phyloP scores from a whole-genome alignment of 2,888 invertebrate genomes.

The Hirtodrosophila confusa region DNA sequence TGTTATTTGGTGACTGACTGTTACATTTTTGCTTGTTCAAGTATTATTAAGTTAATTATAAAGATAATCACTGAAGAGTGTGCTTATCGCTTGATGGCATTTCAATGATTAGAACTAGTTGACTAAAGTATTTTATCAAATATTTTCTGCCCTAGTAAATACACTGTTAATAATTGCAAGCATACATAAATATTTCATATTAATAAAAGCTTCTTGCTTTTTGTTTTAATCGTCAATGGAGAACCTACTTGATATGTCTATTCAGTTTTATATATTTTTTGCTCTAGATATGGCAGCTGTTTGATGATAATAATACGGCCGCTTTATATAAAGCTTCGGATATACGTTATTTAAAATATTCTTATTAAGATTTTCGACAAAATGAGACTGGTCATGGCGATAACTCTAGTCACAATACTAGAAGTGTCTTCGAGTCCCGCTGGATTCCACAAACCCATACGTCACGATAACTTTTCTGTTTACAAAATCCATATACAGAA shows the following conservation, averaged over 20 bases:
- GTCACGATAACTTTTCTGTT: slow-evolving; percentile 39
- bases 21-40: background rate
- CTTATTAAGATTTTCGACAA: background rate
- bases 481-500: slow-evolving; percentile 23
- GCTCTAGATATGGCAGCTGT: slow-evolving; percentile 17
- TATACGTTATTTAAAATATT: background rate
- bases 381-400: slow-evolving; percentile 14
- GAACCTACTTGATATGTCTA: background rate
- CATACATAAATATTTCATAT: background rate
- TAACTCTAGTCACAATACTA: slow-evolving; percentile 12
- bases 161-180: background rate
- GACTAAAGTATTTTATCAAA: background rate
- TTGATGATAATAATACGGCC: background rate
- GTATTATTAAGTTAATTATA: background rate
- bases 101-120: slow-evolving; percentile 5
- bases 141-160: background rate
- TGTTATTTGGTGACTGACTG: background rate
- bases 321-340: slow-evolving; percentile 10
- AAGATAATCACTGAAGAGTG: slow-evolving; percentile 20
- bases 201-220: too few species aligned
- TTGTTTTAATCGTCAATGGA: too few species aligned
- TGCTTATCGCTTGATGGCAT: slow-evolving; percentile 4
- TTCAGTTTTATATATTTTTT: background rate
- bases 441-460: background rate
- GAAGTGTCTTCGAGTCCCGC: background rate